A percentile compares a stretch with the other conserved stretches of the same genome.
phyloP scores from a whole-genome alignment of 2,888 invertebrate genomes.

The Vandiemenella viatica region DNA sequence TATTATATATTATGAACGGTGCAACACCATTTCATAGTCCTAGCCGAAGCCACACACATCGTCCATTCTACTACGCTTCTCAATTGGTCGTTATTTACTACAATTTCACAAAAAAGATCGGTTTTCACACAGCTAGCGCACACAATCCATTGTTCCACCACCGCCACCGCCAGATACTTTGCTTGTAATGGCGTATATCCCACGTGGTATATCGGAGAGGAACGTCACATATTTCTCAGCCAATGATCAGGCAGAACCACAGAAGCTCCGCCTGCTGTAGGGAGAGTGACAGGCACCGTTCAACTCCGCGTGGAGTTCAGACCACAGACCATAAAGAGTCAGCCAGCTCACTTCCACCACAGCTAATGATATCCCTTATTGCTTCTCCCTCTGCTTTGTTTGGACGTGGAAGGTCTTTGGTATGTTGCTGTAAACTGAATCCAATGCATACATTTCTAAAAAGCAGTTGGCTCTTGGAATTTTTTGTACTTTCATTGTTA shows the following conservation, averaged over 20 bases:
- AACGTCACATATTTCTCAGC: slow-evolving; percentile 16
- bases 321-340: slow-evolving; percentile 12
- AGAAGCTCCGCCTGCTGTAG: slow-evolving; percentile 20
- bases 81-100: slow-evolving; percentile 17
- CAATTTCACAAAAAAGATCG: slow-evolving; percentile 17
- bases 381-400: neutral
- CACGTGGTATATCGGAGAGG: slow-evolving; percentile 17
- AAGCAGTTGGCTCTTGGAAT: too few species aligned
- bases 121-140: slow-evolving; percentile 18
- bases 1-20: slow-evolving; percentile 9
- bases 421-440: too few species aligned
- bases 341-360: slow-evolving; percentile 8
- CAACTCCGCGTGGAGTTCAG: slow-evolving; percentile 27
- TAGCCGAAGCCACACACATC: slow-evolving; percentile 10
- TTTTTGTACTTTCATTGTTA: too few species aligned
- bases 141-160: slow-evolving; percentile 19
- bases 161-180: slow-evolving; percentile 17
- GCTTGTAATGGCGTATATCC: slow-evolving; percentile 19
- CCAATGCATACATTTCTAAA: too few species aligned
- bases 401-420: too few species aligned
- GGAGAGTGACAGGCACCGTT: slow-evolving; percentile 20
- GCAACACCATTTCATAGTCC: slow-evolving; percentile 14
- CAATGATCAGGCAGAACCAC: slow-evolving; percentile 11
- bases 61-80: slow-evolving; percentile 10
- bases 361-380: slow-evolving; percentile 8